Conservation (phyloP, 2,113 vertebrate genomes). For the Cercopithecus mona region DNA sequence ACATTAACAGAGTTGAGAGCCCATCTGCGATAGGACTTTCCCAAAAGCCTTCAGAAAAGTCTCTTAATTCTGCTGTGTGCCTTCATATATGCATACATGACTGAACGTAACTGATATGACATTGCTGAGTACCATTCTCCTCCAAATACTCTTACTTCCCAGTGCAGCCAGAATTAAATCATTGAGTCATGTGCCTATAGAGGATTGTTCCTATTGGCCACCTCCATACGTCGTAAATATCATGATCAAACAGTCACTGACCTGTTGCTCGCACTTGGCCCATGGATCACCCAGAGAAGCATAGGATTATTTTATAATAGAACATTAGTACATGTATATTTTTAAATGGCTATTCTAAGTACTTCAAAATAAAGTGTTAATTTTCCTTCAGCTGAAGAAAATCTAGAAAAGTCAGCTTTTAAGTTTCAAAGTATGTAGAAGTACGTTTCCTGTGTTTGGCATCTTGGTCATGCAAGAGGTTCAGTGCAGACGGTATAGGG, state of each 20-base stretch:
- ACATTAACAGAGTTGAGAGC: background rate
- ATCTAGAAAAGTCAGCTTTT: background rate
- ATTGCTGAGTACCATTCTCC: background rate
- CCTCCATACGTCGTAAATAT: background rate
- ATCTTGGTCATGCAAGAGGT: slow-evolving; percentile 48
- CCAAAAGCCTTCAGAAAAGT: background rate
- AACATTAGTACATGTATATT: background rate
- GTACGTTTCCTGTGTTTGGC: background rate
- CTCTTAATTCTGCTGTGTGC: background rate
- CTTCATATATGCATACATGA: background rate
- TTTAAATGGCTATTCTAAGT: background rate
- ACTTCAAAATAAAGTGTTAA: background rate
- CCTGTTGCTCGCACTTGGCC: background rate
- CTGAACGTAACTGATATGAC: background rate
- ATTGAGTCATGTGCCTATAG: background rate
- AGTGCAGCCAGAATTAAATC: background rate
- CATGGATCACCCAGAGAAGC: background rate
- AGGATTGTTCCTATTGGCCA: background rate
- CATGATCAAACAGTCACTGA: background rate
- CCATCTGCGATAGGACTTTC: background rate
- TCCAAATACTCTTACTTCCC: background rate
- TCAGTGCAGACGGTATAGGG: background rate
- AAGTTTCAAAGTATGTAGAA: background rate
- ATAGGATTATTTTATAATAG: background rate
- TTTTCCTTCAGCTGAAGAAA: background rate